A percentile compares a stretch with the other conserved stretches of the same genome.
Evolutionary conservation across 2,113 vertebrate genomes (phyloP).

Genomic region (Nibea coibor): DNA sequence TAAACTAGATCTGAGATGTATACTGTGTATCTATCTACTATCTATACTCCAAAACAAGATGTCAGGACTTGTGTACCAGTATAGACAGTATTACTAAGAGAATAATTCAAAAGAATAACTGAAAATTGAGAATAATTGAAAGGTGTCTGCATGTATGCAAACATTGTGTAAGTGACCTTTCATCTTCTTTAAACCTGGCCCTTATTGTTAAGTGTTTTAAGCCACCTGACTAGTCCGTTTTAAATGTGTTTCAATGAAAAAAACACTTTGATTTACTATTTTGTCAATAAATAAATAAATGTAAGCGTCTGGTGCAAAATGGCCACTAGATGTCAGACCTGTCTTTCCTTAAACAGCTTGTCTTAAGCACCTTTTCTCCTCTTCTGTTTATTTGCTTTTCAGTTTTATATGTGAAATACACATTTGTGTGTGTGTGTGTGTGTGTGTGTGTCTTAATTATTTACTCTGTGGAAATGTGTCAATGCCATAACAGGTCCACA

Average conservation of each 20-base stretch:
- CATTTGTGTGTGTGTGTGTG: background rate
- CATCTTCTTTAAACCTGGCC: background rate
- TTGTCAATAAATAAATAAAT: no score
- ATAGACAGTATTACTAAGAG: background rate
- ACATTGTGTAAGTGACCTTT: background rate
- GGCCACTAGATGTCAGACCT: constrained; percentile 72
- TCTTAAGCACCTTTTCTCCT: background rate
- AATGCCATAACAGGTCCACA: background rate
- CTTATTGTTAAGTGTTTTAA: background rate
- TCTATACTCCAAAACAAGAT: constrained; percentile 4
- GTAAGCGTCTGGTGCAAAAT: background rate
- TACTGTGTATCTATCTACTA: no score
- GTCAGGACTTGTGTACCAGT: background rate
- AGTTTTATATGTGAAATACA: background rate
- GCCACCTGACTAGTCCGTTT: background rate
- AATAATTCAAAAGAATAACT: background rate
- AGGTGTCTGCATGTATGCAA: background rate
- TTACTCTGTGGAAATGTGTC: background rate
- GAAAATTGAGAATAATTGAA: no score
- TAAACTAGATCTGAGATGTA: no score
- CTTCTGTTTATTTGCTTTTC: background rate
- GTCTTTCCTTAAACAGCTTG: background rate
- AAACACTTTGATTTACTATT: background rate
- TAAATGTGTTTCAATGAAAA: background rate
- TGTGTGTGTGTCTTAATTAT: background rate